phyloP scores from a whole-genome alignment of 2,888 invertebrate species.

The Tipula helvola region DNA sequence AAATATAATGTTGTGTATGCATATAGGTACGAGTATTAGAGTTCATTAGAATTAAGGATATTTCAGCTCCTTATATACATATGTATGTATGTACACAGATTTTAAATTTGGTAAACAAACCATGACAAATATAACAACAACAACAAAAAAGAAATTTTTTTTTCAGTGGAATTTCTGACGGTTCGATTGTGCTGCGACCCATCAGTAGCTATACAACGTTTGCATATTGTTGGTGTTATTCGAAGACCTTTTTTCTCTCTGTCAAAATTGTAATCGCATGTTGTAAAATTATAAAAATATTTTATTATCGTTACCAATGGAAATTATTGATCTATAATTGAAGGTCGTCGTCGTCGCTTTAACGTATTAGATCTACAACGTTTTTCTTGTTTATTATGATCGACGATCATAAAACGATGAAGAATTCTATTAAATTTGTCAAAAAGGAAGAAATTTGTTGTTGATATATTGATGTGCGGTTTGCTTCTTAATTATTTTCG shows the following conservation, averaged over 20 bases:
- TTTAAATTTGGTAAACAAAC: background rate
- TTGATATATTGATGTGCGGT: background rate
- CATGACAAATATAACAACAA: background rate
- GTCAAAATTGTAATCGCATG: background rate
- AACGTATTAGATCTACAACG: no score
- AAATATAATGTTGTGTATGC: background rate
- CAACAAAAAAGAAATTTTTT: background rate
- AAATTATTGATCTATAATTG: constrained; percentile 4
- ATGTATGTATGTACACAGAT: no score
- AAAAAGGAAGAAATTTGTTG: background rate
- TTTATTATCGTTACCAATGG: background rate
- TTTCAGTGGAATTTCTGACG: background rate
- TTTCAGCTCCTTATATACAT: background rate
- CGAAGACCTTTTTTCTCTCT: background rate
- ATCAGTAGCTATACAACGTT: background rate
- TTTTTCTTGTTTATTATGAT: background rate
- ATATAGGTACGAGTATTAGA: background rate
- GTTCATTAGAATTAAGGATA: background rate
- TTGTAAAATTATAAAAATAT: background rate
- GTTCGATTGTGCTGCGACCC: background rate
- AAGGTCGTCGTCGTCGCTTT: background rate
- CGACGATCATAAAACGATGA: background rate
- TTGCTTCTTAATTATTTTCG: background rate
- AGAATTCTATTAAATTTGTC: background rate
- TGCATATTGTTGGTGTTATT: background rate